Evolutionary conservation across 2,888 invertebrate genomes (phyloP).

Genomic region (Odontocerum albicorne): DNA sequence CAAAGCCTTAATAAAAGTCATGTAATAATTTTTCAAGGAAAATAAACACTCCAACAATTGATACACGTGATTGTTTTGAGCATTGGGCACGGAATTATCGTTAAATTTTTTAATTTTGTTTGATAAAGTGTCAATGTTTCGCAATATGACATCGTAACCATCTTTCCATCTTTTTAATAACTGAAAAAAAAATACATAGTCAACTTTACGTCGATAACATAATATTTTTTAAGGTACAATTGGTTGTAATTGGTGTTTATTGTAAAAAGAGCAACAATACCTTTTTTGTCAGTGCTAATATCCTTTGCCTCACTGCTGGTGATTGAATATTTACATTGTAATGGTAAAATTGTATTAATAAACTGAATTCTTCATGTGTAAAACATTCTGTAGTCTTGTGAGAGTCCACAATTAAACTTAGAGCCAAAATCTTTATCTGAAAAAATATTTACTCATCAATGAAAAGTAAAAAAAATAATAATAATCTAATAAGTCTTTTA

Average conservation of each 20-base stretch:
- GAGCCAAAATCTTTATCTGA: conserved; percentile 67
- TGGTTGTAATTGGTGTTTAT: too few species aligned
- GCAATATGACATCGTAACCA: conserved; percentile 25
- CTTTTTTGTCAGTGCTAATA: conserved; percentile 72
- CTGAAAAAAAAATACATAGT: conserved; percentile 28
- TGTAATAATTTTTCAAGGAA: conserved; percentile 45
- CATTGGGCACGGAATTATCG: conserved; percentile 42
- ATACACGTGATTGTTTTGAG: too few species aligned
- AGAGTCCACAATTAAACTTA: conserved; percentile 72
- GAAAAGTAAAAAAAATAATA: too few species aligned
- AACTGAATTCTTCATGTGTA: conserved; percentile 60
- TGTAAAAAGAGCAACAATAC: conserved; percentile 44
- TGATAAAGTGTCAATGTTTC: conserved; percentile 16
- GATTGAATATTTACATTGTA: conserved; percentile 71
- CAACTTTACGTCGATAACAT: background rate
- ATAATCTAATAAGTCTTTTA: too few species aligned
- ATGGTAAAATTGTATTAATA: conserved; percentile 63
- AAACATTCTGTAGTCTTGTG: conserved; percentile 73
- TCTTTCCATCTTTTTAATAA: conserved; percentile 25
- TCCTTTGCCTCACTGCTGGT: conserved; percentile 68
- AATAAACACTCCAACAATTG: too few species aligned
- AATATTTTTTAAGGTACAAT: too few species aligned
- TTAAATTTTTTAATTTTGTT: conserved; percentile 16
- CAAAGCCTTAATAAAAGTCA: conserved; percentile 52
- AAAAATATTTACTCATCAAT: too few species aligned